Conservation (phyloP, 2,113 vertebrate species). For the Lampris incognitus region DNA sequence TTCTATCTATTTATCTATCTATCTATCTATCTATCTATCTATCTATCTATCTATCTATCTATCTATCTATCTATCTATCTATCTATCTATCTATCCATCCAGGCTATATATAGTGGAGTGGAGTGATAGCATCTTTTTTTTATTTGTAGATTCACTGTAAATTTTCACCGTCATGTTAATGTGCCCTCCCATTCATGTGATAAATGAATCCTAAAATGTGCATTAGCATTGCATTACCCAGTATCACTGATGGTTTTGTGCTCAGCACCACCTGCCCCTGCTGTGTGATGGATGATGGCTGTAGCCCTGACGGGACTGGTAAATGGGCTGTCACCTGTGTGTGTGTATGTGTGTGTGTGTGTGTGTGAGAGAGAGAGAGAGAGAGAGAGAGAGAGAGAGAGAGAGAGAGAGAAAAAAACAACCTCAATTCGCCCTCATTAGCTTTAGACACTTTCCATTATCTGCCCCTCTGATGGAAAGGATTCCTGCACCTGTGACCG, state of each 20-base stretch:
- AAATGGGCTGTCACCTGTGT: constrained; percentile 25
- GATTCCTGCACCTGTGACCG: constrained; percentile 8
- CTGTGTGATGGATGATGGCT: constrained; percentile 34
- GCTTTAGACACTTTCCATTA: constrained; percentile 16
- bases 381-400: not conserved
- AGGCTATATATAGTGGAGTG: no score
- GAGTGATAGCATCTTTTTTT: no score
- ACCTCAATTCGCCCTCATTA: constrained; percentile 8
- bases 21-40: no score
- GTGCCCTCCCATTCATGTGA: not conserved
- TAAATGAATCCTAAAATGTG: not conserved
- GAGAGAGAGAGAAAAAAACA: not conserved
- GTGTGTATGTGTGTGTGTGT: not conserved
- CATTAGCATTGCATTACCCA: not conserved
- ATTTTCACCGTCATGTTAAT: not conserved
- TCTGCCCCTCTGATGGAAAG: constrained; percentile 20
- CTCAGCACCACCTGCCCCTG: not conserved
- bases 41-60: no score
- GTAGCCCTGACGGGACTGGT: constrained; percentile 14
- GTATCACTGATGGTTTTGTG: constrained; percentile 6
- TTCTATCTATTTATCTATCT: no score
- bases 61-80: no score
- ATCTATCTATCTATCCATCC: no score
- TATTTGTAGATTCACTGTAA: no score
- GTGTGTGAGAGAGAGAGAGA: not conserved